Base-by-base conservation (phyloP, 1,140 invertebrate species). In the Aphaenogaster floridana region DNA sequence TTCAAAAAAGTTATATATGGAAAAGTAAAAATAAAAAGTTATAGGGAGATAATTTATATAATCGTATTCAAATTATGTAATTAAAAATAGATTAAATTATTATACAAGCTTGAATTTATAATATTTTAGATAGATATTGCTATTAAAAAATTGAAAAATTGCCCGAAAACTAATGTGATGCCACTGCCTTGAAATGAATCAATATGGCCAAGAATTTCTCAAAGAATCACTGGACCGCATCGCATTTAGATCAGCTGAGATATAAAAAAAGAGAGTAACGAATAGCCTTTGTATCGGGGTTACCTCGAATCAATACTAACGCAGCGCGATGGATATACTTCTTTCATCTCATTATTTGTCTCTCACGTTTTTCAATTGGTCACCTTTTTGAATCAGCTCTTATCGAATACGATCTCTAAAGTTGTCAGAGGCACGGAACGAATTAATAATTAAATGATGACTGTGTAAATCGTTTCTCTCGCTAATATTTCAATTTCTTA, bases 401-500 rank as follows among this genome's bases (percentile, higher is more conserved):
- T 68, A 68, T 36, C 45, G 45, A 50, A 52, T 79, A 21, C 54
- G 13, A 79, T 68, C 77, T 79, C 3, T 50, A 5, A 66, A 48
- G 45, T 68, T 13, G 42, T 39, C 77, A 52, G n/a, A 50, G n/a
- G 6, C 34, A 50, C 7, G 45, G 2, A 68, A 52, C 34, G 11
- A 68, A 79, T 66, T 66, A n/a, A 66, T 68, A 79, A 79, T 52
- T 79, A 13, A 79, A 79, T 52, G 77, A 79, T 36, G 17, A 64
- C 17, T 28, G 39, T 45, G 39, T 39, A 45, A 78, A 61, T 17
- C 21, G 1, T 13, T 78, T 28, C 34, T 34, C 45, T 34, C 11
- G 11, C 39, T n/a, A 48, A 78, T 48, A 78, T 78, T 78, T 45
- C 11, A 28, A 61, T 63, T 45, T 61, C 57, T 78, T 9, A 28